These are phyloP conservation scores for Leucoptera coffeella DNA, from an alignment of 2,888 invertebrate genomes.

Conservation along the genomic window DNA sequence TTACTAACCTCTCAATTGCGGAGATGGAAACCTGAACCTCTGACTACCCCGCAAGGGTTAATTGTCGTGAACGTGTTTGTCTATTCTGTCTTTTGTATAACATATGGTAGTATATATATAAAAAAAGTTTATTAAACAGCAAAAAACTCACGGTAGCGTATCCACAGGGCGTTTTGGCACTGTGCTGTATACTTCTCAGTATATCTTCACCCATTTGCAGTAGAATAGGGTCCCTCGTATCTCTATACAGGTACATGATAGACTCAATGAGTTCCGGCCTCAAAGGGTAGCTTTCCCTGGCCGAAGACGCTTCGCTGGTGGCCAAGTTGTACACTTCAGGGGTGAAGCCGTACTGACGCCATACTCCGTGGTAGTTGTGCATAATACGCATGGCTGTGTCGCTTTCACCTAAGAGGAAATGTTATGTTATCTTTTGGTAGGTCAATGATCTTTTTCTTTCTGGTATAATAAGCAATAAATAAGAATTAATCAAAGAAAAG, in stretches of 20 bases:
- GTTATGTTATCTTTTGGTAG: background rate
- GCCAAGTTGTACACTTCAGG: slow-evolving; percentile 98
- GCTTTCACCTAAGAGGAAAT: slow-evolving; percentile 62
- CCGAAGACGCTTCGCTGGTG: slow-evolving; percentile 74
- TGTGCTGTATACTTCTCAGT: slow-evolving; percentile 86
- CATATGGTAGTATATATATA: no score
- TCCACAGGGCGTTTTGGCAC: slow-evolving; percentile 89
- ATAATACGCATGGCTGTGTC: slow-evolving; percentile 88
- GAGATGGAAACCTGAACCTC: no score
- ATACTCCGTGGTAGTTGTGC: slow-evolving; percentile 93
- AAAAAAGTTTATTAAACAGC: no score
- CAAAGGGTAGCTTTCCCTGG: slow-evolving; percentile 86
- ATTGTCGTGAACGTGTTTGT: no score
- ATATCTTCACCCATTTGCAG: slow-evolving; percentile 93
- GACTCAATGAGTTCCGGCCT: slow-evolving; percentile 96
- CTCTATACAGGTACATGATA: slow-evolving; percentile 91
- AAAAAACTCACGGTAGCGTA: slow-evolving; percentile 82
- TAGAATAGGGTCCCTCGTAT: slow-evolving; percentile 89
- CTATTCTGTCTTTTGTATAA: no score
- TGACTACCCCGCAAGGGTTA: no score
- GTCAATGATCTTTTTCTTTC: no score
- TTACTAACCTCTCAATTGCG: no score
- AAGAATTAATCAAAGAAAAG: no score
- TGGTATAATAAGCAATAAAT: no score
- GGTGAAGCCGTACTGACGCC: slow-evolving; percentile 95